Base-by-base conservation (phyloP, 2,113 vertebrate genomes). In the Mesitornis unicolor region DNA sequence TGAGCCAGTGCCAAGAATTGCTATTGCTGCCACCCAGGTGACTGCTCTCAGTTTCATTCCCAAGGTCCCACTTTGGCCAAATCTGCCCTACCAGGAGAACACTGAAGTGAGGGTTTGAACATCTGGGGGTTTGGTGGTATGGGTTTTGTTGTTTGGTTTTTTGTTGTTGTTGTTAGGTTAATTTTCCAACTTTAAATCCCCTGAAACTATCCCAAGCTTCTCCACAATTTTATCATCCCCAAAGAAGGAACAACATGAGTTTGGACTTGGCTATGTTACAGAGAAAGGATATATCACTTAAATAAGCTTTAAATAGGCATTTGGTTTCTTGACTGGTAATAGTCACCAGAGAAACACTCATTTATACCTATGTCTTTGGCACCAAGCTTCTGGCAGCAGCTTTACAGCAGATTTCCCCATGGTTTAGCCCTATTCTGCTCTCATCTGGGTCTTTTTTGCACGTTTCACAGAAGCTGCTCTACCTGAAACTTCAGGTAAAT, bases 251-350 rank as follows among this genome's bases (percentile, higher is more conserved):
- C 0, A 1, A 28, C 2, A 1, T 15, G 43, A 31, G 3, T 4
- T 5, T 70, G 22, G 38, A 42, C 36, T 69, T 29, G 13, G 31
- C 14, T 59, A 0, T 24, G 28, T 42, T 28, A 69, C 12, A 50
- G 36, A 65, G 28, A 61, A 68, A 51, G 10, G 3, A 64, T 2
- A 29, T 4, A 24, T 4, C 6, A 7, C 0, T 1, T 43, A 64
- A 65, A 59, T 24, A 65, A 90, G 18, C 3, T 79, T 60, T 57
- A 61, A 83, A 7, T 9, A 69, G 9, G 14, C 2, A 3, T n/a
- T 48, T 25, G 8, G 2, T 1, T 47, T 79, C 43, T n/a, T 19
- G 10, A 26, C 5, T 16, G 29, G 26, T 16, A 61, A 47, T 16
- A 68, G 36, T 14, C 63, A 47, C 21, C 40, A 73, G 7, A 74